Percentiles rank a stretch among this genome's conserved stretches.
phyloP scores from a whole-genome alignment of 2,888 invertebrate species.

The Drosophila percnosoma region DNA sequence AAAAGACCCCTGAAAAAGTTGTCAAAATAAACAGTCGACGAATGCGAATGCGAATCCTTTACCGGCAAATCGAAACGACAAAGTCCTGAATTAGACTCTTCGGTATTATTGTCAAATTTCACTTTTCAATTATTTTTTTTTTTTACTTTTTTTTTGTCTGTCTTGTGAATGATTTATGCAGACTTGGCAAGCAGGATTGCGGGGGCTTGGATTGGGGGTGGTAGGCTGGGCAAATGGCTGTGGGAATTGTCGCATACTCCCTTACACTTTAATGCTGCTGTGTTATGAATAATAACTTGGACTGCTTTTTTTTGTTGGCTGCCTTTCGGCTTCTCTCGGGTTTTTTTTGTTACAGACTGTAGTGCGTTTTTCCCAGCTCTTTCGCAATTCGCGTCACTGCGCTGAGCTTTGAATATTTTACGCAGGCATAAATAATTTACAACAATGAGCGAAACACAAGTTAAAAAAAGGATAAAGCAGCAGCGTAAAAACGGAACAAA shows the following conservation, averaged over 20 bases:
- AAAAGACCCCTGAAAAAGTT: conserved; percentile 54
- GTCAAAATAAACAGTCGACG: conserved; percentile 53
- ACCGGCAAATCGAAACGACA: conserved; percentile 69
- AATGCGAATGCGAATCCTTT: conserved; percentile 60
- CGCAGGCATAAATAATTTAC: conserved; percentile 81
- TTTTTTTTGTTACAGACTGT: conserved; percentile 23
- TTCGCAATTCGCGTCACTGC: conserved; percentile 62
- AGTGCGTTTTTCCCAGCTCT: conserved; percentile 50
- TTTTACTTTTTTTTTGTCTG: conserved; percentile 5
- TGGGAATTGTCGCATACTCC: conserved; percentile 80
- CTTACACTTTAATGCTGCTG: conserved; percentile 79
- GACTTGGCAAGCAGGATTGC: conserved; percentile 54
- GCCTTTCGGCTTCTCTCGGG: conserved; percentile 16
- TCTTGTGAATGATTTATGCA: conserved; percentile 76
- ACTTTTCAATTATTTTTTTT: conserved; percentile 10
- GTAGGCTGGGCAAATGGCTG: conserved; percentile 68
- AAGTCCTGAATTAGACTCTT: conserved; percentile 64
- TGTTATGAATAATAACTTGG: conserved; percentile 84
- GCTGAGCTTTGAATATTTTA: conserved; percentile 79
- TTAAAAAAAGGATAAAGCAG: conserved; percentile 77
- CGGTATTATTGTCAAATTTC: conserved; percentile 72
- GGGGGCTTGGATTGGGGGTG: conserved; percentile 2
- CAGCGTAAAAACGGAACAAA: conserved; percentile 60
- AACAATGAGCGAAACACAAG: conserved; percentile 76
- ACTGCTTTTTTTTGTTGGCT: conserved; percentile 57